phyloP scores from a whole-genome alignment of 2,113 vertebrate genomes.

The Kryptolebias marmoratus region DNA sequence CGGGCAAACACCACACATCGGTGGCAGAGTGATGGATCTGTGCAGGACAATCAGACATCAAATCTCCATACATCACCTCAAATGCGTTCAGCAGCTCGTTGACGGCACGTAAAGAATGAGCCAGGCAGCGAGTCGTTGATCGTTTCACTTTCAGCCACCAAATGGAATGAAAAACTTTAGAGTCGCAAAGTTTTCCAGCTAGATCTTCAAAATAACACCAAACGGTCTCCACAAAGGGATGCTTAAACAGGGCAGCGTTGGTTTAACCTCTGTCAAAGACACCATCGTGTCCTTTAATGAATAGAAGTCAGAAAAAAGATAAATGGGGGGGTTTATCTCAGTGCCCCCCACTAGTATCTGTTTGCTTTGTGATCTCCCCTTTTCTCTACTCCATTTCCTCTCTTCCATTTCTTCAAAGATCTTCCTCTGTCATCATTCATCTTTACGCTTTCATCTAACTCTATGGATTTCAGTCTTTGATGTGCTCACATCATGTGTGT shows the following conservation, averaged over 20 bases:
- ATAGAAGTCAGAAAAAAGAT: slow-evolving; percentile 8
- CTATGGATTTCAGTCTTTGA: slow-evolving; percentile 35
- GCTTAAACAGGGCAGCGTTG: background rate
- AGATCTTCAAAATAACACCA: background rate
- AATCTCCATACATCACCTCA: slow-evolving; percentile 28
- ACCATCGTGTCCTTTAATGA: background rate
- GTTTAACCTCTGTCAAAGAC: slow-evolving; percentile 4
- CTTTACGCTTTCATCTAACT: slow-evolving; percentile 37
- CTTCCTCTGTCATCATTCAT: slow-evolving; percentile 32
- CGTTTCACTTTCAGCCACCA: background rate
- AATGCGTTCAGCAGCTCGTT: background rate
- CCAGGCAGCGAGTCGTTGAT: slow-evolving; percentile 10
- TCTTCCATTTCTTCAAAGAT: slow-evolving; percentile 28
- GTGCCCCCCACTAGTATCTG: slow-evolving; percentile 8
- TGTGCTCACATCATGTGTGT: background rate
- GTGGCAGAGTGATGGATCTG: slow-evolving; percentile 17
- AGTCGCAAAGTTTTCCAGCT: slow-evolving; percentile 1
- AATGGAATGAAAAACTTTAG: background rate
- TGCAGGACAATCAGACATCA: slow-evolving; percentile 21
- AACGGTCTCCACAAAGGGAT: background rate
- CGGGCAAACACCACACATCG: slow-evolving; percentile 2
- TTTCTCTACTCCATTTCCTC: slow-evolving; percentile 17
- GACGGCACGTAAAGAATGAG: background rate
- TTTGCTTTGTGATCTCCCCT: slow-evolving; percentile 32
- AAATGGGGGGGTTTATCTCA: background rate